Base-by-base conservation (phyloP, 2,888 invertebrate species). In the Clitarchus hookeri region DNA sequence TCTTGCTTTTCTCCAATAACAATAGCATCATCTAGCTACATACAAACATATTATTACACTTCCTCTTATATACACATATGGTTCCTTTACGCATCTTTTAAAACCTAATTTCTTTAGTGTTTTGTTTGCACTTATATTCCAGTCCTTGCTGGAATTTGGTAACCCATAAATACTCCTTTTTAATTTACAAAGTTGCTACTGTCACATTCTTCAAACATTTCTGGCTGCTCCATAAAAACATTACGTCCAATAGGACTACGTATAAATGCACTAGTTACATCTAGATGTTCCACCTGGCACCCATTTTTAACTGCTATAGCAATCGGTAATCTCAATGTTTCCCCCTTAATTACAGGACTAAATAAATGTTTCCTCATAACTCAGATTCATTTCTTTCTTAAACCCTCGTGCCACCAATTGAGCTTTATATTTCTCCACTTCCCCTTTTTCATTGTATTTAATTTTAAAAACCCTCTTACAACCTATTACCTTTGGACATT, bases 131-230 rank as follows among this genome's bases (percentile, higher is more conserved):
- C 79, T 27, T 13, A 85, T 26, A 85, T 85, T 82, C 80, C 85
- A 85, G 44, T 85, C 85, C 85, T 44, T 85, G 53, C 85, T 85
- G 12, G 85, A 85, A 80, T 85, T 85, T 65, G n/a, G 65, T 19
- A 65, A 19, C 19, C 8, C 65, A 65, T 23, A n/a, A n/a, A 23
- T 65, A 65, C 65, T 65, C 16, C 0, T 65, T 19, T 65, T 6
- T 23, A 23, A 23, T 65, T 23, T 23, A 65, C 65, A 65, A 65
- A 65, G 23, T 65, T 65, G 4, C 16, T 6, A 19, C 19, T 13
- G 16, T 65, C 19, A 8, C 65, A 8, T 65, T 65, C 19, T 65
- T 65, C 19, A 65, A 65, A 23, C n/a, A 65, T n/a, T 65, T 65
- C 65, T 23, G 65, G 12, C n/a, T 65, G n/a, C 8, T 65, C 65